Conservation (phyloP, 2,888 invertebrate species). For the Opisthograptis luteolata region DNA sequence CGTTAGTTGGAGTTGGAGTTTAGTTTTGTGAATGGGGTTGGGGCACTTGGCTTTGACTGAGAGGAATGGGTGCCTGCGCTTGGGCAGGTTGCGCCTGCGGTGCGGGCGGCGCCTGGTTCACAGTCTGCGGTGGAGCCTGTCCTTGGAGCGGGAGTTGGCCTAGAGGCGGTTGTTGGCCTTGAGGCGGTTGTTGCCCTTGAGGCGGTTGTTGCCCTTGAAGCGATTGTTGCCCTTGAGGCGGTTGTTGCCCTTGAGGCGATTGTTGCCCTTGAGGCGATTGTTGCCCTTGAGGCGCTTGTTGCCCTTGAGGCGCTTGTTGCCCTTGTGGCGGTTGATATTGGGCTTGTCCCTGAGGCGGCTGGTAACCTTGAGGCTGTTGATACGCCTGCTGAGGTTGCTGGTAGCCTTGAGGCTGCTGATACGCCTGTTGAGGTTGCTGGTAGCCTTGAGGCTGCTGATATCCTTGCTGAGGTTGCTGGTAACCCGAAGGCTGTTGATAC, state of each 20-base stretch:
- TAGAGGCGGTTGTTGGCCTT: conserved; percentile 36
- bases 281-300: conserved; percentile 31
- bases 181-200: conserved; percentile 39
- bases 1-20: neutral
- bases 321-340: conserved; percentile 34
- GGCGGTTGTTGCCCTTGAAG: conserved; percentile 37
- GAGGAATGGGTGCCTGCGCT: neutral
- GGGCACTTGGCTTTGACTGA: conserved; percentile 26
- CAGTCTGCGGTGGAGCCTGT: neutral
- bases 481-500: conserved; percentile 39
- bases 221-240: conserved; percentile 37
- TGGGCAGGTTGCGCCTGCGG: conserved; percentile 18
- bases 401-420: conserved; percentile 44
- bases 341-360: conserved; percentile 36
- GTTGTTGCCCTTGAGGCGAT: conserved; percentile 43
- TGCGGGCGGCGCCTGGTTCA: conserved; percentile 10
- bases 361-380: conserved; percentile 36
- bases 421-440: conserved; percentile 40
- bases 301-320: conserved; percentile 28
- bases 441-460: conserved; percentile 44
- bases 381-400: conserved; percentile 45
- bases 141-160: conserved; percentile 37
- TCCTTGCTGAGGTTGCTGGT: conserved; percentile 34
- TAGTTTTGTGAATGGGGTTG: neutral
- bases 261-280: conserved; percentile 31